Evolutionary conservation across 1,140 invertebrate genomes (phyloP).

Genomic region (Phymorhynchus buccinoides): DNA sequence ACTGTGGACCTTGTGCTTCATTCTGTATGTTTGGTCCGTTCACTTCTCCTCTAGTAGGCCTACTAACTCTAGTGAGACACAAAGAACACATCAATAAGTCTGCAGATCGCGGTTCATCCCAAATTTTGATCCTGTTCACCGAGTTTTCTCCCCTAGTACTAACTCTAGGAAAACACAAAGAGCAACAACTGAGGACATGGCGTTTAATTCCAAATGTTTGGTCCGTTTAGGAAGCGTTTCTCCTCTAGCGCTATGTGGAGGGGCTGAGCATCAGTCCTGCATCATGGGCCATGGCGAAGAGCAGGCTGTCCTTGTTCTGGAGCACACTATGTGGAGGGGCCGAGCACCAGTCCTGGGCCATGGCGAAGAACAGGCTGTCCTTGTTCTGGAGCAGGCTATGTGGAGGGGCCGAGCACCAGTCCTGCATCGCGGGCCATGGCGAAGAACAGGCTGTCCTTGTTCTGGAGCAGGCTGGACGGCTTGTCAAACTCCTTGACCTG

Average conservation of each 20-base stretch:
- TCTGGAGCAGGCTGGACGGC: slow-evolving; percentile 78
- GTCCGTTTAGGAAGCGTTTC: no score
- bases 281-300: slow-evolving; percentile 64
- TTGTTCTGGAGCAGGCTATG: slow-evolving; percentile 72
- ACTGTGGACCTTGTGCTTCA: no score
- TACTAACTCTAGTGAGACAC: no score
- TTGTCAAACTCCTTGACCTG: slow-evolving; percentile 85
- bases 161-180: no score
- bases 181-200: no score
- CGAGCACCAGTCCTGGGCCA: slow-evolving; percentile 57
- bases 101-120: no score
- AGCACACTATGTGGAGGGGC: slow-evolving; percentile 73
- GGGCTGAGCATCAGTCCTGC: slow-evolving; percentile 43
- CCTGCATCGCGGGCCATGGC: slow-evolving; percentile 61
- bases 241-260: background rate
- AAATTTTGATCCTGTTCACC: no score
- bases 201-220: no score
- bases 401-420: slow-evolving; percentile 21
- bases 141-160: no score
- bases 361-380: slow-evolving; percentile 61
- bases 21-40: no score
- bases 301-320: slow-evolving; percentile 56
- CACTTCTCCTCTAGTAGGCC: no score
- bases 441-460: slow-evolving; percentile 64
- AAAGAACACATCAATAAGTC: no score